Conservation (phyloP, 2,797 vertebrate species). For the Gallinago solitaria region DNA sequence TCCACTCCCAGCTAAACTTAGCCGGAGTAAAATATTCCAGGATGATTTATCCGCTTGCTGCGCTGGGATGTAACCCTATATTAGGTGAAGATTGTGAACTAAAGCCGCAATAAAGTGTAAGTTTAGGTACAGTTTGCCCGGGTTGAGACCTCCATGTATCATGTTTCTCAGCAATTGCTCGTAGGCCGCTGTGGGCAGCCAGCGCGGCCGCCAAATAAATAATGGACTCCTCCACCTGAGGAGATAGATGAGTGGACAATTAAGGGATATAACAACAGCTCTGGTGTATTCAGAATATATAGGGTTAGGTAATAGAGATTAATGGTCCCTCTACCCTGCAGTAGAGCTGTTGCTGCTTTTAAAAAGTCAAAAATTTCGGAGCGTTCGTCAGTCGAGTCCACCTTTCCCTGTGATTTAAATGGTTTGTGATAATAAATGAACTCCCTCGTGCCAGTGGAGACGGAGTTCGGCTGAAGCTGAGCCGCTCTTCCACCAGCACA, state of each 20-base stretch:
- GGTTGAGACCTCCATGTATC: conserved; percentile 81
- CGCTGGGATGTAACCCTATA: conserved; percentile 80
- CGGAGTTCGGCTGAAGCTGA: background rate
- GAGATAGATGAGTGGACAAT: background rate
- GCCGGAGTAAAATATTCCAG: conserved; percentile 79
- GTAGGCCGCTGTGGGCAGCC: conserved; percentile 28
- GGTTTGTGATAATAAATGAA: background rate
- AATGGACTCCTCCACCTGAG: conserved; percentile 33
- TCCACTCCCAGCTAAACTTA: conserved; percentile 82
- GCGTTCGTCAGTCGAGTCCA: background rate
- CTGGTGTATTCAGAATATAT: background rate
- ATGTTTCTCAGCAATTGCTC: conserved; percentile 58
- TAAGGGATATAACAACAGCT: conserved; percentile 34
- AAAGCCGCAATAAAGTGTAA: conserved; percentile 84
- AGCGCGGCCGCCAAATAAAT: conserved; percentile 69
- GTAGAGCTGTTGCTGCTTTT: background rate
- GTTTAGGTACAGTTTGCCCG: conserved; percentile 84
- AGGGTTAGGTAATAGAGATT: background rate
- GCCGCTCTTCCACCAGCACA: background rate
- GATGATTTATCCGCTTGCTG: conserved; percentile 86
- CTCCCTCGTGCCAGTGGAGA: fast-evolving
- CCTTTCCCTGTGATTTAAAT: background rate
- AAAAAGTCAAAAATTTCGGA: background rate
- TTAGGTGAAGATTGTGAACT: conserved; percentile 79
- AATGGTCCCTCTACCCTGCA: background rate